Evolutionary conservation across 2,888 invertebrate species (phyloP), one percentile per base, ranked within the genome.

Genomic region (Eutolmus rufibarbis): DNA sequence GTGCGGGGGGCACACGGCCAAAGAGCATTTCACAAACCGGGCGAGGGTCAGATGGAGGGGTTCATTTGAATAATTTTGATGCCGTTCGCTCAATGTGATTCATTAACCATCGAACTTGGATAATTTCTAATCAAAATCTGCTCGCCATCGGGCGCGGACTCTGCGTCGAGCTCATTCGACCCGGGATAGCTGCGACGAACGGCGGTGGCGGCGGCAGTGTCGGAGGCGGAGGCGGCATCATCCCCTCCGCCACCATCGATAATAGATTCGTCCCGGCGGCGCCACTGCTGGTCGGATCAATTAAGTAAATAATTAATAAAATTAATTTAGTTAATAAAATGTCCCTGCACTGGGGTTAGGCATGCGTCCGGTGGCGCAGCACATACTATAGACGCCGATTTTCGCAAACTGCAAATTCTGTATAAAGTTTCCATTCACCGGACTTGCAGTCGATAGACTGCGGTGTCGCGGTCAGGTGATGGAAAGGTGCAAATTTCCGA

Each of bases 281-380:
- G 85, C 85, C 85, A 74, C 51, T 74, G 46, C 19, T 56, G 57
- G 85, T 46, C 85, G 74, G 85, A 85, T 85, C 85, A 85, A 85
- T 85, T 85, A 74, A 85, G 85, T 85, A 85, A 85, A 85, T 85
- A 85, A 85, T 85, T 85, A 85, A 85, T 85, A 85, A 85, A 85
- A 85, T 85, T 85, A 85, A 85, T 85, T 74, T 57, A 85, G 74
- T 85, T 85, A 85, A 85, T 85, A 74, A 85, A 85, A 85, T 74
- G 85, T 74, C 31, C 74, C 74, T 85, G 85, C 12, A 23, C 43
- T 51, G 28, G 46, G n/a, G 74, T 82, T 66, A 82, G 37, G 56
- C 57, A 82, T 82, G 82, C 82, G 82, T 56, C 37, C n/a, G 19
- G 34, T 14, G 43, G 43, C 43, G 74, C 28, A 23, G 34, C 28